These are phyloP conservation scores for Aplocera efformata DNA, from an alignment of 2,888 invertebrate genomes.

Conservation along the genomic window DNA sequence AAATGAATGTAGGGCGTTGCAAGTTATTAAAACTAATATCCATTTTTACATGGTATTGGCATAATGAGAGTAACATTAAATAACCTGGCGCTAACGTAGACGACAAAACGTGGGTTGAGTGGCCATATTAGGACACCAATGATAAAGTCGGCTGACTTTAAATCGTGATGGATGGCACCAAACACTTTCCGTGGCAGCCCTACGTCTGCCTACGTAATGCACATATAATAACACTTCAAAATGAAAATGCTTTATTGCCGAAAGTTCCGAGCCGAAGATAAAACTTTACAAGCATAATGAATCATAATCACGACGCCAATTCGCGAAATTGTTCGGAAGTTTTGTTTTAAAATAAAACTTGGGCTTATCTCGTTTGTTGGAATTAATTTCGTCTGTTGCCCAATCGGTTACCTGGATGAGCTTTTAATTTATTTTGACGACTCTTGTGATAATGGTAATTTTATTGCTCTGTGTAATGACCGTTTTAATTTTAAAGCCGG, in stretches of 20 bases:
- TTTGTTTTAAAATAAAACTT: slow-evolving; percentile 72
- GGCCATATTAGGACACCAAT: too few species aligned
- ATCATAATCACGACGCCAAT: slow-evolving; percentile 75
- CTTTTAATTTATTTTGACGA: slow-evolving; percentile 46
- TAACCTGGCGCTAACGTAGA: too few species aligned
- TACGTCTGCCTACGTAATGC: slow-evolving; percentile 46
- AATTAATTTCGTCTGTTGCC: slow-evolving; percentile 67
- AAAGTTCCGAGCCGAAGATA: slow-evolving; percentile 65
- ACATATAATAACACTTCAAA: slow-evolving; percentile 74
- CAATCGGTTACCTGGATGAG: slow-evolving; percentile 63
- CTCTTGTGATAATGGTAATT: slow-evolving; percentile 26
- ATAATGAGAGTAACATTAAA: too few species aligned
- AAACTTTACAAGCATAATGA: slow-evolving; percentile 78
- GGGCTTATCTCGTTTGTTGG: slow-evolving; percentile 59
- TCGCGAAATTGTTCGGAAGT: slow-evolving; percentile 69
- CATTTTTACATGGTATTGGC: too few species aligned
- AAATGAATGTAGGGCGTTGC: too few species aligned
- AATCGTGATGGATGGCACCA: not conserved
- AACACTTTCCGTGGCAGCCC: not conserved
- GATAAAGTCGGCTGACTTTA: too few species aligned
- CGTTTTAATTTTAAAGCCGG: too few species aligned
- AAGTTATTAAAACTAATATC: too few species aligned
- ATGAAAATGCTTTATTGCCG: slow-evolving; percentile 79
- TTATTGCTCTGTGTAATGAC: not conserved
- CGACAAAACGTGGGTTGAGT: too few species aligned